Evolutionary conservation across 1,140 invertebrate species (phyloP), one percentile per base, ranked within the genome.

Genomic region (Alviniconcha marisindica): DNA sequence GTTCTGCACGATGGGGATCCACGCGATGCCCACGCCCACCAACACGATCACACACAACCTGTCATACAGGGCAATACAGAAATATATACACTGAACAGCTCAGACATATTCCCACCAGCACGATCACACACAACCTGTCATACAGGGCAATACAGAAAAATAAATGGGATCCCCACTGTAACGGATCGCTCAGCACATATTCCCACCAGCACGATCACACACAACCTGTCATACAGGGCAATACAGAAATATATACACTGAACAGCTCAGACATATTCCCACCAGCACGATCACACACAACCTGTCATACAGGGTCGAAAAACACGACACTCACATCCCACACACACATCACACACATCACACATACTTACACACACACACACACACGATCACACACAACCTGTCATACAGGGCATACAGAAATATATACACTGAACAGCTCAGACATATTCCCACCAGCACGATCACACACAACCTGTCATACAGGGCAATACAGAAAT

Each of bases 1-100:
- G 83, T 92, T 92, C 89, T 94, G 93, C 48, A 95, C 94, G 36
- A 95, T 92, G 36, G 94, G 94, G 73, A 95, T 94, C 94, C 94
- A 95, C 12, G 93, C 84, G 66, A 95, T 92, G 74, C 94, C 93
- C 2, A 95, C 90, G 24, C 86, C 92, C 12, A 95, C 94, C 81
- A 95, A 88, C 28, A 94, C 87, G 1, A 95, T 31, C 2, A 95
- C 94, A 88, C 94, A 94, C 1, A 94, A 31, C 84, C 92, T 92
- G 80, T 5, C 85, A 84, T 63, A 28, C 28, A 73, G 69, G 10
- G 33, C 18, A 21, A 10, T 12, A 76, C 24, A 38, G 36, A n/a
- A 48, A 5, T 48, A 48, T 48, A 48, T 48, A 48, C n/a, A n/a
- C n/a, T n/a, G 71, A 42, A 74, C 4, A 24, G 7, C 0, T 7